Evolutionary conservation across 53 echinoderm and acorn worm species (phyloP), one percentile per base, ranked within the genome.

Genomic region (Crossaster papposus): DNA sequence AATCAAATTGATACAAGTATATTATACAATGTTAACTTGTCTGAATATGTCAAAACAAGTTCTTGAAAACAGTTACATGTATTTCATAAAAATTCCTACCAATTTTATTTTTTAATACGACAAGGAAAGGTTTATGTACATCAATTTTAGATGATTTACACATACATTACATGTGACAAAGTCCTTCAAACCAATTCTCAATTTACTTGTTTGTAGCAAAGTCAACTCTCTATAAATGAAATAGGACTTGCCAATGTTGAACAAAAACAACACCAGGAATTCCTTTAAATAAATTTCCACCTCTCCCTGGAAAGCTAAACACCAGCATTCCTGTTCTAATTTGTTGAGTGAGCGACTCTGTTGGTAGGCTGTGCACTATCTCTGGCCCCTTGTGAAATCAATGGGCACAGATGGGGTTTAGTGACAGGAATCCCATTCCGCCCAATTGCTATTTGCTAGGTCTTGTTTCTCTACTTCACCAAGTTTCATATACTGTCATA

Each of bases 271-370:
- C 26, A 78, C 15, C 3, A 20, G 35, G 4, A 14, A 78, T 50
- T 78, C 78, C 51, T 78, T 44, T 78, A 13, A 51, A 50, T 50
- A 37, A 78, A 78, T 78, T 50, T 23, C 4, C 44, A n/a, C 38
- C 80, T 31, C 80, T 55, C 33, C 0, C 20, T 54, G 58, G 54
- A 52, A 24, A 62, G 8, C 55, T 29, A 80, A 54, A 80, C 55
- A 80, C 14, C 2, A 6, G 58, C 80, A 80, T 80, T 80, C 80
- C 55, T 54, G 32, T 55, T 30, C 31, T 80, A 80, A 80, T 80
- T 80, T 80, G 80, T 51, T 80, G 80, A 80, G 80, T 80, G 80
- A 80, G n/a, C 13, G 24, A 51, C 78, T 76, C 7, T 51, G 78
- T 44, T 78, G 44, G 78, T 4, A 30, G 2, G 31, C n/a, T 34